Base-by-base conservation (phyloP, 1,140 invertebrate species). In the Drosophila equinoxialis region DNA sequence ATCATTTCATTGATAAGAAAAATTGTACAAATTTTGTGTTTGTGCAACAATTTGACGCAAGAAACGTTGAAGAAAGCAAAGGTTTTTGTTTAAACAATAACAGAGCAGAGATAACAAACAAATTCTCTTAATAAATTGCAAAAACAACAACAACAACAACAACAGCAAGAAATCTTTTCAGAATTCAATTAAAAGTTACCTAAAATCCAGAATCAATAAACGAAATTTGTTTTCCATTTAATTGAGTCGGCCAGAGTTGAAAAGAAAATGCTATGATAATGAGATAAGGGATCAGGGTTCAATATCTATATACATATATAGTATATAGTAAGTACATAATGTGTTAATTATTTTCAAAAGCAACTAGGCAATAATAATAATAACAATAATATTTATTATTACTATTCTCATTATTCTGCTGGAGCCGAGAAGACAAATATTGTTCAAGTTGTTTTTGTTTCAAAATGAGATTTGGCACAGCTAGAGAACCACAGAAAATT, bases 11-110 rank as follows among this genome's bases (percentile, higher is more conserved):
- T 51, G 45, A 51, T 51, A 51, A 51, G 20, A 51, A n/a, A 13
- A 45, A 14, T 6, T 1, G 0, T 14, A 48, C 10, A 8, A 51
- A 51, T 51, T 51, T 2, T 11, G 17, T 51, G 17, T 51, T 51
- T 51, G 45, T 51, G 45, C 45, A 51, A 51, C 45, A 51, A 51
- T 51, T 51, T 51, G 45, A 51, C 17, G 45, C 45, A 51, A 51
- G 17, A 20, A 48, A 20, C 2, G 14, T 6, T 30, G 26, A 30
- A 30, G 26, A 6, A 30, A 30, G 30, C 5, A 1, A 30, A 6
- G 6, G 6, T 26, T 26, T 26, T 26, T 26, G 3, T 26, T 26
- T 26, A 45, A 17, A 17, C 42, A 17, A 17, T 1, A 14, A 7
- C 6, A 48, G 23, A 2, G 5, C 30, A 30, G 6, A 23, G 45